Evolutionary conservation across 2,113 vertebrate genomes (phyloP).

Genomic region (Malurus alboscapulatus): DNA sequence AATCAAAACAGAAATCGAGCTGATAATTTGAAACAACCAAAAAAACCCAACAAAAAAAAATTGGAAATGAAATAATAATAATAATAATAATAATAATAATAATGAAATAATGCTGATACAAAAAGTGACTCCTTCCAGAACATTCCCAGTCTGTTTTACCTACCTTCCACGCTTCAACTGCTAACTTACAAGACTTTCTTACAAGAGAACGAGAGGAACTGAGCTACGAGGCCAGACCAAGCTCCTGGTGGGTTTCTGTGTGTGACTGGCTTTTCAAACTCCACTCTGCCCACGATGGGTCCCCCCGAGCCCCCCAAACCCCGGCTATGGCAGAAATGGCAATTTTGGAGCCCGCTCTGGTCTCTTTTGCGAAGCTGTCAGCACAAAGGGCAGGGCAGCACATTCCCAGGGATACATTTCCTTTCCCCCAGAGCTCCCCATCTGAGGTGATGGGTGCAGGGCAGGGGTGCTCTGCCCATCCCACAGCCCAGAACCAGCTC

Average conservation of each 20-base stretch:
- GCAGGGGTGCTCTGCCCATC: background rate
- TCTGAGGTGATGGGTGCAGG: background rate
- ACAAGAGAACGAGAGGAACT: constrained; percentile 71
- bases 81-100: constrained; percentile 42
- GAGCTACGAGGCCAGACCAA: constrained; percentile 67
- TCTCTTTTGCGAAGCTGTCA: background rate
- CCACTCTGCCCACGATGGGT: background rate
- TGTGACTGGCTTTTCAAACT: background rate
- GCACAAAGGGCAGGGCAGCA: background rate
- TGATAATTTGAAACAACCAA: constrained; percentile 2
- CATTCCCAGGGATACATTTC: background rate
- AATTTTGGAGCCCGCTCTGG: background rate
- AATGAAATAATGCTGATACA: constrained; percentile 66
- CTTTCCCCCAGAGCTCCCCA: background rate
- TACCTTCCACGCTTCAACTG: constrained; percentile 91
- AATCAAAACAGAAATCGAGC: constrained; percentile 28
- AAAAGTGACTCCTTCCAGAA: constrained; percentile 73
- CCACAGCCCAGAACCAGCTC: background rate
- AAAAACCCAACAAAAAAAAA: background rate
- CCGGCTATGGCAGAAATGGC: background rate
- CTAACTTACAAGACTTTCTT: constrained; percentile 93
- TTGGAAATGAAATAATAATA: constrained; percentile 59
- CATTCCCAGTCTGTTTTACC: constrained; percentile 83
- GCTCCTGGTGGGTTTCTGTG: constrained; percentile 71
- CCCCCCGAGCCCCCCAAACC: background rate